Evolutionary conservation across 2,888 invertebrate species (phyloP).

Genomic region (Colletes collaris): DNA sequence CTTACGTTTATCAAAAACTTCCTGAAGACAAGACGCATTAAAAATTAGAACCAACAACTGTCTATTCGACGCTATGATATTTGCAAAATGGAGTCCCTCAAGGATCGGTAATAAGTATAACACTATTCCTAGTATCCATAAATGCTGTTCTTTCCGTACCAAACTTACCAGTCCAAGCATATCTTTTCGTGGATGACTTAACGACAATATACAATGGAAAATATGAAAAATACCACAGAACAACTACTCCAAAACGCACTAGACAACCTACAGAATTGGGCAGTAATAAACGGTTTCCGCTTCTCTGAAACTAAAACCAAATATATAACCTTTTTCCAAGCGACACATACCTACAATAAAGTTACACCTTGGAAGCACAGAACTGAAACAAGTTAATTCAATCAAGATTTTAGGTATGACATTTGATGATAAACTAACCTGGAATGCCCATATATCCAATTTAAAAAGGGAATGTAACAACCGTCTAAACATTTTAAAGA

Average conservation of each 20-base stretch:
- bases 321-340: neutral
- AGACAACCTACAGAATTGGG: neutral
- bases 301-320: constrained; percentile 12
- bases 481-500: too few species aligned
- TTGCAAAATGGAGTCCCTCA: constrained; percentile 15
- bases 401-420: too few species aligned
- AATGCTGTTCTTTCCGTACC: neutral
- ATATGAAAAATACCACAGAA: neutral
- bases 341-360: too few species aligned
- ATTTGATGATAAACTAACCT: too few species aligned
- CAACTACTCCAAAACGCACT: neutral
- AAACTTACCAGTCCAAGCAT: neutral
- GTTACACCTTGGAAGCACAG: too few species aligned
- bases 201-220: constrained; percentile 12
- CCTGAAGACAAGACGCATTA: neutral
- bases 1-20: constrained; percentile 5
- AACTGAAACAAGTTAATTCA: too few species aligned
- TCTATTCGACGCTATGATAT: neutral
- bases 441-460: too few species aligned
- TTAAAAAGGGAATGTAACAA: too few species aligned
- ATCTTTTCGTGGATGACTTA: constrained; percentile 17
- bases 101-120: constrained; percentile 18
- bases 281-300: neutral
- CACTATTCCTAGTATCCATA: constrained; percentile 6
- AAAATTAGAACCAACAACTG: neutral